Conservation (phyloP, 1,140 invertebrate genomes). For the Coelopa frigida region DNA sequence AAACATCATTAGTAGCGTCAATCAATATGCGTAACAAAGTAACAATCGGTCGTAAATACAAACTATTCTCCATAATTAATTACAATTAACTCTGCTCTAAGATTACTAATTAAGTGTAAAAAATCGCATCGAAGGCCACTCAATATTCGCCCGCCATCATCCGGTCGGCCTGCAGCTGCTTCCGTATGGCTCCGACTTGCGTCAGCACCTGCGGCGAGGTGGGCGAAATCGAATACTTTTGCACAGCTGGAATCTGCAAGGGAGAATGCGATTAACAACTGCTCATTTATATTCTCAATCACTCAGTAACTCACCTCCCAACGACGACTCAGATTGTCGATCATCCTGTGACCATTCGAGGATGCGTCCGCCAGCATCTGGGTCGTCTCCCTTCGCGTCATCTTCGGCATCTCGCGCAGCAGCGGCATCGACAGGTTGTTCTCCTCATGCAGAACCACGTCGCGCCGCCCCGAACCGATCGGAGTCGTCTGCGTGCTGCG, state of each 20-base stretch:
- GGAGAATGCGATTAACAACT: neutral
- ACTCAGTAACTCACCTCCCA: conserved; percentile 29
- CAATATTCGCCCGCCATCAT: conserved; percentile 15
- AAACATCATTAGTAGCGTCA: too few species aligned
- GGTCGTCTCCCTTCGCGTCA: conserved; percentile 28
- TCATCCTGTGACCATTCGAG: conserved; percentile 17
- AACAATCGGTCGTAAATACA: too few species aligned
- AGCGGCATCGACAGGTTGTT: conserved; percentile 39
- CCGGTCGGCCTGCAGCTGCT: conserved; percentile 35
- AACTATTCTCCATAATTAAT: too few species aligned
- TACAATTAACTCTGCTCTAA: too few species aligned
- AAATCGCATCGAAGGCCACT: too few species aligned
- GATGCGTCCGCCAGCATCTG: neutral
- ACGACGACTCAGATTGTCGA: conserved; percentile 29
- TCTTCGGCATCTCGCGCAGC: conserved; percentile 41
- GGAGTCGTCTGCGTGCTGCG: conserved; percentile 36
- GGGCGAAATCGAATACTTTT: conserved; percentile 32
- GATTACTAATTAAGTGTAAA: too few species aligned
- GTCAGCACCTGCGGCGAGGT: conserved; percentile 34
- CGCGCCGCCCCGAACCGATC: conserved; percentile 17
- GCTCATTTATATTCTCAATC: neutral
- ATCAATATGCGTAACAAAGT: too few species aligned
- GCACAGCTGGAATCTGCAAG: conserved; percentile 34
- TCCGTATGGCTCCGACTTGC: conserved; percentile 38
- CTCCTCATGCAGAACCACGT: conserved; percentile 30